These are phyloP conservation scores for Ammodytes marinus DNA, from an alignment of 2,113 vertebrate genomes.

Conservation along the genomic window DNA sequence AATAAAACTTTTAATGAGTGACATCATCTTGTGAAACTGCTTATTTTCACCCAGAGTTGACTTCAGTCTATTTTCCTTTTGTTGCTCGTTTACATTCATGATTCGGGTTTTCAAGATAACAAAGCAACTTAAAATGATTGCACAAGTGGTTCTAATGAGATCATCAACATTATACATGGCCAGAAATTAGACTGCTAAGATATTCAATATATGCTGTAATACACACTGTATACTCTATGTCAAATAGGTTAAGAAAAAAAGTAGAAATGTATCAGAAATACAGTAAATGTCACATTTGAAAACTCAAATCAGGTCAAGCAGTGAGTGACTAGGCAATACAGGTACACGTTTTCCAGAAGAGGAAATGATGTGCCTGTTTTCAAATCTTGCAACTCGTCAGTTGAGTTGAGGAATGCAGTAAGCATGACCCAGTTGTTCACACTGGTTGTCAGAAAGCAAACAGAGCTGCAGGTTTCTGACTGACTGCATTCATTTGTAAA, in stretches of 20 bases:
- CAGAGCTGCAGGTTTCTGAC: neutral
- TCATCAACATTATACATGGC: neutral
- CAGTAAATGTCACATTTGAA: neutral
- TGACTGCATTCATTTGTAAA: neutral
- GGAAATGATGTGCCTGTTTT: too few relatives aligned
- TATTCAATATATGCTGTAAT: too few relatives aligned
- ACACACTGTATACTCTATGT: too few relatives aligned
- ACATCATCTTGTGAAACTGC: neutral
- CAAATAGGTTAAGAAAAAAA: neutral
- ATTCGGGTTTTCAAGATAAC: neutral
- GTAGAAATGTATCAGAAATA: neutral
- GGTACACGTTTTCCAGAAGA: neutral
- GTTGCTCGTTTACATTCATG: neutral
- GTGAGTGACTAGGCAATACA: neutral
- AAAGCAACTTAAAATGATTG: neutral
- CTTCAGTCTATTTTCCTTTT: neutral
- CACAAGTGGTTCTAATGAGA: neutral
- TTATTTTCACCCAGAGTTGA: neutral
- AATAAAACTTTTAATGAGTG: constrained; percentile 53
- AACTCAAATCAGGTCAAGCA: neutral
- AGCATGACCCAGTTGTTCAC: neutral
- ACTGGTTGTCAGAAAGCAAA: neutral
- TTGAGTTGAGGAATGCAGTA: neutral
- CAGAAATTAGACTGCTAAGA: too few relatives aligned
- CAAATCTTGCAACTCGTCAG: too few relatives aligned